Base-by-base conservation (phyloP, 2,113 vertebrate species). In the Himantopus leucocephalus region DNA sequence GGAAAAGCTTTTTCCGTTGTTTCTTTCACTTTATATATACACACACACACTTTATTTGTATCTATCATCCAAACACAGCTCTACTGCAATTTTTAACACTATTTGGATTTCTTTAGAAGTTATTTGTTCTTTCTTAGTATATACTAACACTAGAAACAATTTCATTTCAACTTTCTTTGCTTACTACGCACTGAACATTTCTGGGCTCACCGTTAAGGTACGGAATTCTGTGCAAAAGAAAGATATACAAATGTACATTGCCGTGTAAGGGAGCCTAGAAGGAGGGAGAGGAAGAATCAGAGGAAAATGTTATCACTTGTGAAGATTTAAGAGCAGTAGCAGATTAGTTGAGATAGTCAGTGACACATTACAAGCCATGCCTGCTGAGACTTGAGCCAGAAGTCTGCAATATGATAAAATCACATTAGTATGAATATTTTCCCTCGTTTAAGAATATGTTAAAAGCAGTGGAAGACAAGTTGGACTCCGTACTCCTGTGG, bases 71-170 rank as follows among this genome's bases (percentile, higher is more conserved):
- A 73, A 48, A 80, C 12, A 89, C 24, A 96, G 50, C 92, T 96
- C 85, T 94, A 95, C 83, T 75, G 85, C 32, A 94, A 88, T n/a
- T 92, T 24, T 79, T 80, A 95, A 94, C 7, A 43, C 56, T 73
- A 48, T 83, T 91, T 81, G 90, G 67, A 76, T 50, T 94, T 92
- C 94, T 95, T 96, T 97, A 84, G 53, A 92, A 94, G 58, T 78
- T 86, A 93, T 74, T 78, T 72, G 63, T 55, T 92, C 43, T 74
- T 95, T 92, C 87, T 92, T 88, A 77, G 73, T 76, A 93, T 30
- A 80, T 39, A 75, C 4, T 39, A 95, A 67, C 41, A 86, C 37
- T 63, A 85, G n/a, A 82, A 73, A 70, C 19, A 63, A 63, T 53
- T 72, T 79, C 1, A 39, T 91, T 90, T 96, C 58, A 79, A 21